phyloP scores from a whole-genome alignment of 2,113 vertebrate genomes.

The Pelusios castaneus region DNA sequence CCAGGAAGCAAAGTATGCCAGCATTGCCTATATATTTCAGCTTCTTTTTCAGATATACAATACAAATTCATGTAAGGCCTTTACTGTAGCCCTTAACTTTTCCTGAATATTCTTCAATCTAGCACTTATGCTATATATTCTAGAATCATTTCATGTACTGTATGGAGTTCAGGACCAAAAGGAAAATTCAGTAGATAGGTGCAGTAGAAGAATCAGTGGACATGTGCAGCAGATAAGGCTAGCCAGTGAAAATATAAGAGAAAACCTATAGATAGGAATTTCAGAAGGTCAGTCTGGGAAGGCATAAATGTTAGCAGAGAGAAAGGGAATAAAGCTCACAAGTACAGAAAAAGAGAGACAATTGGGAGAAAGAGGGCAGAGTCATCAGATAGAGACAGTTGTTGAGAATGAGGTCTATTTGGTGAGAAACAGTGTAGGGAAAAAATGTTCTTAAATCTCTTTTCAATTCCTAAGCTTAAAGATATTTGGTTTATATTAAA shows the following conservation, averaged over 20 bases:
- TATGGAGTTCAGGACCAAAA: background rate
- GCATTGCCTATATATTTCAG: background rate
- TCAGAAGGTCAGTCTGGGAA: background rate
- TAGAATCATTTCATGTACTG: background rate
- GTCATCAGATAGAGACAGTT: background rate
- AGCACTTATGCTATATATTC: background rate
- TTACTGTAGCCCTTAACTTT: background rate
- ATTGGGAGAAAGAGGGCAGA: background rate
- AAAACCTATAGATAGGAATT: background rate
- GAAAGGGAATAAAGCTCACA: background rate
- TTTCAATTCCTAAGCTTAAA: background rate
- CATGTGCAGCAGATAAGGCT: background rate
- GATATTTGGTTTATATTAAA: background rate
- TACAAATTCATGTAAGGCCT: background rate
- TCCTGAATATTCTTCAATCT: background rate
- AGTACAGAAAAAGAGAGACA: background rate
- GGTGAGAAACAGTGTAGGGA: background rate
- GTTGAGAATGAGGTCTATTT: background rate
- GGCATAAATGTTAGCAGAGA: background rate
- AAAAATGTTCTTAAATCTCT: background rate
- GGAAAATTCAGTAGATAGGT: fast-evolving
- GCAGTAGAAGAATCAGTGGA: background rate
- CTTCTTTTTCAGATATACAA: background rate
- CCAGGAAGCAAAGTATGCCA: background rate
- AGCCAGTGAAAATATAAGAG: background rate